Percentiles rank a stretch among this genome's conserved stretches.
Conservation (phyloP, 2,888 invertebrate genomes). For the Gisinianus flammeolus region DNA sequence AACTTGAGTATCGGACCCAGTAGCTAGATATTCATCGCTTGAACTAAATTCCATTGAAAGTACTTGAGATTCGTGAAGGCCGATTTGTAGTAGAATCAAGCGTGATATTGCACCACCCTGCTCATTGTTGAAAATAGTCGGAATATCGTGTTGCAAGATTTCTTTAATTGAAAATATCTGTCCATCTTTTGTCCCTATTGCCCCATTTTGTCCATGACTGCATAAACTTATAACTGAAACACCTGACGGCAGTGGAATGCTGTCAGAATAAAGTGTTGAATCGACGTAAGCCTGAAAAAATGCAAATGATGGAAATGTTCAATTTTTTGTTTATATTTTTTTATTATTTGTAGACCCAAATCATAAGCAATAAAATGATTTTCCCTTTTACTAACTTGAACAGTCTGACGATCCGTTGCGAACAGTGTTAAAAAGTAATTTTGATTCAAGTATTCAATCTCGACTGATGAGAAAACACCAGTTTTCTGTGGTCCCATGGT, state of each 20-base stretch:
- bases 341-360: slow-evolving; percentile 2
- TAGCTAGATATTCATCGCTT: slow-evolving; percentile 39
- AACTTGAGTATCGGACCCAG: slow-evolving; percentile 34
- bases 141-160: neutral
- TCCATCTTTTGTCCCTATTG: slow-evolving; percentile 44
- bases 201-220: slow-evolving; percentile 23
- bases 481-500: slow-evolving; percentile 48
- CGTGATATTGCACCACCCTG: slow-evolving; percentile 3
- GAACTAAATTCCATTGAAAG: slow-evolving; percentile 36
- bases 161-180: slow-evolving; percentile 31
- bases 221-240: slow-evolving; percentile 45
- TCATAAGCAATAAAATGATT: too few species aligned
- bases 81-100: slow-evolving; percentile 35
- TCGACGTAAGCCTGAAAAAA: slow-evolving; percentile 47
- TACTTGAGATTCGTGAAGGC: slow-evolving; percentile 36
- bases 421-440: slow-evolving; percentile 48
- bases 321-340: neutral
- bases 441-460: slow-evolving; percentile 32
- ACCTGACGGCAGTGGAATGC: slow-evolving; percentile 34
- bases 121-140: too few species aligned
- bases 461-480: slow-evolving; percentile 44
- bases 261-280: slow-evolving; percentile 45
- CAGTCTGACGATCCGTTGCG: slow-evolving; percentile 50
- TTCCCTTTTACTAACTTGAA: slow-evolving; percentile 50
- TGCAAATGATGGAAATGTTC: neutral